A percentile compares a stretch with the other conserved stretches of the same genome.
Conservation (phyloP, 2,888 invertebrate species). For the Salticus scenicus region DNA sequence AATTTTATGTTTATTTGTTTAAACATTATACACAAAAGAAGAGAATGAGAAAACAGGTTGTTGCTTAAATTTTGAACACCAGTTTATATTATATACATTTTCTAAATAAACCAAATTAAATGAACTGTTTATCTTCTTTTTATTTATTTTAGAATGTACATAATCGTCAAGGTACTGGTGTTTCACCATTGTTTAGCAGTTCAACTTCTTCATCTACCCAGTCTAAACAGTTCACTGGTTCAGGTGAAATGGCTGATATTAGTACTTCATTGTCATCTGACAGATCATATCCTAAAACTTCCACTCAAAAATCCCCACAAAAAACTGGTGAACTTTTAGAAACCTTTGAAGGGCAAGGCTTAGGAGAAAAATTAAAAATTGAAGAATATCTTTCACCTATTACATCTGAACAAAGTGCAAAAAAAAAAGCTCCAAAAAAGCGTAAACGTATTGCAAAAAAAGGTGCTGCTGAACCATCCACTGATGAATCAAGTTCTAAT, state of each 20-base stretch:
- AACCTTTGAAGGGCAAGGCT: not conserved
- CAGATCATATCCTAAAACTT: slow-evolving; percentile 42
- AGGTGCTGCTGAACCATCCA: not conserved
- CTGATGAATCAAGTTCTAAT: not conserved
- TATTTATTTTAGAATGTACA: not conserved
- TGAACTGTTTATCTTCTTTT: not conserved
- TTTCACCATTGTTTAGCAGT: slow-evolving; percentile 33
- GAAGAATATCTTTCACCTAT: slow-evolving; percentile 22
- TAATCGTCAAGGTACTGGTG: not conserved
- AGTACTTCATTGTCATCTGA: slow-evolving; percentile 34
- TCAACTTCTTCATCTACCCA: slow-evolving; percentile 14
- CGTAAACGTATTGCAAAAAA: not conserved
- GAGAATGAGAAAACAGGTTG: too few species aligned
- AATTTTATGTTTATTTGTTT: too few species aligned
- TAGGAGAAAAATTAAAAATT: not conserved
- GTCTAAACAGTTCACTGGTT: not conserved
- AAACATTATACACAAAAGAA: too few species aligned
- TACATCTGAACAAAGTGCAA: not conserved
- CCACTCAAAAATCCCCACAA: slow-evolving; percentile 50
- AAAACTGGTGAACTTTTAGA: not conserved
- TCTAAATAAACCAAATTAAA: too few species aligned
- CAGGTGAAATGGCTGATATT: slow-evolving; percentile 42
- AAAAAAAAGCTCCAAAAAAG: not conserved
- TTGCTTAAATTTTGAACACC: too few species aligned
- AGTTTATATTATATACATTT: too few species aligned